These are phyloP conservation scores for Ostrea edulis DNA, from an alignment of 1,140 invertebrate species.

Conservation along the genomic window DNA sequence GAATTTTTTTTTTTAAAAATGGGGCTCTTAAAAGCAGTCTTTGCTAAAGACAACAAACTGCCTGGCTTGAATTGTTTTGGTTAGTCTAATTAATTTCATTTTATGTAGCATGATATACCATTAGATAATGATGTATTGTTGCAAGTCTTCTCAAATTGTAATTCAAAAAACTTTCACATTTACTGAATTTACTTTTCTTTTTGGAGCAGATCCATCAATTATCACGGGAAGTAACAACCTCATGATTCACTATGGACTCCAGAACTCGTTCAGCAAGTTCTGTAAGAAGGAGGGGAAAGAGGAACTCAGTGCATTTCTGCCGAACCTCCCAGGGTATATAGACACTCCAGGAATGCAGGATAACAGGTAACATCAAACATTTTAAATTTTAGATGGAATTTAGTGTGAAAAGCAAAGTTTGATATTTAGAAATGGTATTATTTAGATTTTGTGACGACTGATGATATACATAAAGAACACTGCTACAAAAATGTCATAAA, in stretches of 20 bases:
- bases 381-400: not conserved
- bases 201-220: slow-evolving; percentile 90
- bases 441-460: not conserved
- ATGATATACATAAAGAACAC: not conserved
- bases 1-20: too few species aligned
- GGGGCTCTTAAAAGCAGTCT: too few species aligned
- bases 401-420: not conserved
- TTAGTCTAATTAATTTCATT: too few species aligned
- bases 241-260: slow-evolving; percentile 96
- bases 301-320: slow-evolving; percentile 95
- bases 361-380: slow-evolving; percentile 82
- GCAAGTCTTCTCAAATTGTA: too few species aligned
- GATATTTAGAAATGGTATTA: not conserved
- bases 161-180: too few species aligned
- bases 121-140: too few species aligned
- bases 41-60: too few species aligned
- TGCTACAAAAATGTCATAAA: not conserved
- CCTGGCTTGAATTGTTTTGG: too few species aligned
- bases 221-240: slow-evolving; percentile 97
- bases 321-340: slow-evolving; percentile 95
- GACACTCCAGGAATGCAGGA: slow-evolving; percentile 90
- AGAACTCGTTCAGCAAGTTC: slow-evolving; percentile 98
- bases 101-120: too few species aligned
- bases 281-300: slow-evolving; percentile 97
- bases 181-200: slow-evolving; percentile 34